phyloP scores from a whole-genome alignment of 2,113 vertebrate species.

The Lamprotornis superbus region DNA sequence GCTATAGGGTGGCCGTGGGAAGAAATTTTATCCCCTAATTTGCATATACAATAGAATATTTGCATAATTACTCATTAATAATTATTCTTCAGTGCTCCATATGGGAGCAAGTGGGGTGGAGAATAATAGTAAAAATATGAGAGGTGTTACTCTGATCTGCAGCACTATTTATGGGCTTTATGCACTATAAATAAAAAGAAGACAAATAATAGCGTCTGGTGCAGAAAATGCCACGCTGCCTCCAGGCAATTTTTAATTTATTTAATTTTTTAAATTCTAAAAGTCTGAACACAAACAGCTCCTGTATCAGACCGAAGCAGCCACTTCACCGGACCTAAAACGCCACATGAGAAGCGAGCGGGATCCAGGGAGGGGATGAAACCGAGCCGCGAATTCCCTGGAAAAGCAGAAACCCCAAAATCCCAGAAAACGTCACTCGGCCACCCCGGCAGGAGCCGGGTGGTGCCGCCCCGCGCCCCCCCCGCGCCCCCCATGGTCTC shows the following conservation, averaged over 20 bases:
- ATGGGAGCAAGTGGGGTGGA: not conserved
- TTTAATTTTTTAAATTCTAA: not conserved
- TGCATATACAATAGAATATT: not conserved
- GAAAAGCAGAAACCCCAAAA: not conserved
- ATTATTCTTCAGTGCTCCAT: not conserved
- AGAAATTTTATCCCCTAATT: not conserved
- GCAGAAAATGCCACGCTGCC: not conserved
- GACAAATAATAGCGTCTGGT: not conserved
- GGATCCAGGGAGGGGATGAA: not conserved
- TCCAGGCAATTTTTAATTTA: not conserved
- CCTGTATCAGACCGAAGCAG: not conserved
- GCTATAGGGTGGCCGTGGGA: too few relatives aligned
- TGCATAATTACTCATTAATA: not conserved
- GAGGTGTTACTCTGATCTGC: not conserved
- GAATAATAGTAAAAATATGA: not conserved
- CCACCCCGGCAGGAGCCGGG: not conserved
- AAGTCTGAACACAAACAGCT: not conserved
- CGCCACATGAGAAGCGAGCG: not conserved
- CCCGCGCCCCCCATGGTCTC: not conserved
- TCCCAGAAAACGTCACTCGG: fast-evolving
- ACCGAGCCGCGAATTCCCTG: not conserved
- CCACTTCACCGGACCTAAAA: not conserved
- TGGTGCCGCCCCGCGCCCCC: not conserved
- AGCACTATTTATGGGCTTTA: not conserved
- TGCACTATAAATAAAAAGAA: not conserved